A percentile compares a stretch with the other conserved stretches of the same genome.
phyloP scores from a whole-genome alignment of 2,888 invertebrate species.

The Scaptomyza tumidula region DNA sequence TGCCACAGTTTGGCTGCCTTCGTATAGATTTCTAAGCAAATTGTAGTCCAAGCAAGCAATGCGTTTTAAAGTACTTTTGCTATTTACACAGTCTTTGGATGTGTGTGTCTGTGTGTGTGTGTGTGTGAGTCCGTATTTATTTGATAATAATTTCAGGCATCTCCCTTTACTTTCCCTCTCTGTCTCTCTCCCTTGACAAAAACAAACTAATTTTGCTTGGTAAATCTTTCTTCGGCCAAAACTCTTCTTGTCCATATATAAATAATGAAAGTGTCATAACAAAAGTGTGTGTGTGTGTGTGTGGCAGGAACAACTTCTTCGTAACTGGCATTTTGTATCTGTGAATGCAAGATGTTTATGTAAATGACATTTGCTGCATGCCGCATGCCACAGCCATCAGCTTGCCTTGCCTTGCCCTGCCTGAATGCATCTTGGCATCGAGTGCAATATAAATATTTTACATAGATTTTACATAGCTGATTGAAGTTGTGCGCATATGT shows the following conservation, averaged over 20 bases:
- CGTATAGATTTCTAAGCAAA: conserved; percentile 58
- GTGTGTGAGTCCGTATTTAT: conserved; percentile 65
- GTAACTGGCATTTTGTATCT: conserved; percentile 20
- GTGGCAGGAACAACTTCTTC: conserved; percentile 22
- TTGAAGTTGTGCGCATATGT: conserved; percentile 72
- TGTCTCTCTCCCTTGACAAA: conserved; percentile 18
- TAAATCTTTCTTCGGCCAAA: conserved; percentile 13
- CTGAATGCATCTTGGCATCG: conserved; percentile 42
- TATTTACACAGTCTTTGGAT: neutral
- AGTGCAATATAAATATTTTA: conserved; percentile 77
- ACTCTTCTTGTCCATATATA: conserved; percentile 76
- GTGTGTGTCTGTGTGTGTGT: conserved; percentile 31
- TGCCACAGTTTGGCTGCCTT: conserved; percentile 43
- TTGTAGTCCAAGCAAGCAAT: conserved; percentile 12
- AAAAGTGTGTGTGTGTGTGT: conserved; percentile 45
- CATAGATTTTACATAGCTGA: conserved; percentile 81
- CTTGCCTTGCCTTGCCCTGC: conserved; percentile 1
- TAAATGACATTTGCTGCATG: conserved; percentile 64
- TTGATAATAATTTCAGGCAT: conserved; percentile 72
- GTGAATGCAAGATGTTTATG: conserved; percentile 66
- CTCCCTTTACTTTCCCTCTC: too few relatives aligned
- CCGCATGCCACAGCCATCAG: conserved; percentile 27
- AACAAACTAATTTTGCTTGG: conserved; percentile 67
- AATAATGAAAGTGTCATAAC: conserved; percentile 80
- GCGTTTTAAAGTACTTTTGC: conserved; percentile 8